Evolutionary conservation across 1,140 invertebrate species (phyloP).

Genomic region (Calosoma granatense): DNA sequence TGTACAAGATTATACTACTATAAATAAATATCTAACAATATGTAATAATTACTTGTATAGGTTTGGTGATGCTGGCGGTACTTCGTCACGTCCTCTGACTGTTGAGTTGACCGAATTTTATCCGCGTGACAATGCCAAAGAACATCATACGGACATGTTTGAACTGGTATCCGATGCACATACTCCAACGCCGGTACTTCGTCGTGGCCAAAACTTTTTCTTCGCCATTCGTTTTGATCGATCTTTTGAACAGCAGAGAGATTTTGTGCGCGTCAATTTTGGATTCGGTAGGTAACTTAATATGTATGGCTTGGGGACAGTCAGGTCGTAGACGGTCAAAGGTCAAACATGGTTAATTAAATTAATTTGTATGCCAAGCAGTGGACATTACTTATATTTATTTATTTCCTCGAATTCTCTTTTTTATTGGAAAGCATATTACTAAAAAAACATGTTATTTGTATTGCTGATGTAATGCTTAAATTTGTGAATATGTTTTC

Average conservation of each 20-base stretch:
- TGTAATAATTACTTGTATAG: neutral
- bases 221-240: conserved; percentile 39
- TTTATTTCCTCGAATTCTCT: no score
- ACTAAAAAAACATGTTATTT: no score
- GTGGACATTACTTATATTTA: neutral
- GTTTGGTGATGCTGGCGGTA: neutral
- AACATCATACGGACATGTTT: conserved; percentile 54
- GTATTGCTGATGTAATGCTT: no score
- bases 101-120: conserved; percentile 53
- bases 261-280: conserved; percentile 39
- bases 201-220: conserved; percentile 42
- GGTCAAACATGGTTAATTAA: neutral
- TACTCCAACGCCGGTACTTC: conserved; percentile 30
- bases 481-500: no score
- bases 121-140: conserved; percentile 48
- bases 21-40: neutral
- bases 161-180: conserved; percentile 43
- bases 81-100: conserved; percentile 33
- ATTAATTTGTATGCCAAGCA: neutral
- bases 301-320: neutral
- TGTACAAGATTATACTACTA: neutral
- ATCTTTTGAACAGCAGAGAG: conserved; percentile 33
- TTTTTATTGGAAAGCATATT: no score
- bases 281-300: conserved; percentile 36
- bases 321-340: neutral